phyloP scores from a whole-genome alignment of 2,113 vertebrate genomes.

The Upupa epops region DNA sequence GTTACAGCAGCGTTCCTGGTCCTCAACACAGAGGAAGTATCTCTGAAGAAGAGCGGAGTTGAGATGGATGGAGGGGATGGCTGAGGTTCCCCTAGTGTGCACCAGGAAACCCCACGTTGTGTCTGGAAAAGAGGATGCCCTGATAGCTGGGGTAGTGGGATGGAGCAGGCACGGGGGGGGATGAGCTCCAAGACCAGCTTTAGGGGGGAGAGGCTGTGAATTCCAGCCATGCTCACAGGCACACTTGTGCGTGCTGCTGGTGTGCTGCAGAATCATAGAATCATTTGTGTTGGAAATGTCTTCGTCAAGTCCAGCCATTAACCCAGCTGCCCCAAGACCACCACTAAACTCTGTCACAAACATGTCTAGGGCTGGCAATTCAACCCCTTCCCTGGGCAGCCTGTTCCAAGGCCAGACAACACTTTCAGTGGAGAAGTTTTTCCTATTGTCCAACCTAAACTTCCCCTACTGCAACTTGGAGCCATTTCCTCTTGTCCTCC shows the following conservation, averaged over 20 bases:
- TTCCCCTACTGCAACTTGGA: no score
- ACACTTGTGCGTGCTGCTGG: neutral
- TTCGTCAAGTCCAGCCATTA: no score
- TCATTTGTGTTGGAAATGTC: no score
- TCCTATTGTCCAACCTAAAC: no score
- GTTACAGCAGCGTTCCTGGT: neutral
- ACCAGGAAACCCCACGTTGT: rapidly evolving
- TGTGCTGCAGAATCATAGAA: no score
- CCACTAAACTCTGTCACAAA: no score
- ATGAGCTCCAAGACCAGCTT: neutral
- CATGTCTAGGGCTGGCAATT: no score
- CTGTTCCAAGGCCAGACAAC: no score
- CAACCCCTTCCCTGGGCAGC: no score
- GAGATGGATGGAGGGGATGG: neutral
- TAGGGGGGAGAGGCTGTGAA: neutral
- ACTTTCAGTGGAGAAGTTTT: no score
- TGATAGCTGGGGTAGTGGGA: rapidly evolving
- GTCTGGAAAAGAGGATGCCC: neutral
- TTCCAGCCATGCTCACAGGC: rapidly evolving
- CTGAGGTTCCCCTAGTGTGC: neutral
- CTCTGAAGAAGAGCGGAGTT: neutral
- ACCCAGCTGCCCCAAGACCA: no score
- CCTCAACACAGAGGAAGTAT: neutral
- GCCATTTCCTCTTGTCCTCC: no score
- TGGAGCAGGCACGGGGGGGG: neutral